A percentile compares a stretch with the other conserved stretches of the same genome.
Evolutionary conservation across 2,797 vertebrate genomes (phyloP).

Genomic region (Halcyon leucocephala): DNA sequence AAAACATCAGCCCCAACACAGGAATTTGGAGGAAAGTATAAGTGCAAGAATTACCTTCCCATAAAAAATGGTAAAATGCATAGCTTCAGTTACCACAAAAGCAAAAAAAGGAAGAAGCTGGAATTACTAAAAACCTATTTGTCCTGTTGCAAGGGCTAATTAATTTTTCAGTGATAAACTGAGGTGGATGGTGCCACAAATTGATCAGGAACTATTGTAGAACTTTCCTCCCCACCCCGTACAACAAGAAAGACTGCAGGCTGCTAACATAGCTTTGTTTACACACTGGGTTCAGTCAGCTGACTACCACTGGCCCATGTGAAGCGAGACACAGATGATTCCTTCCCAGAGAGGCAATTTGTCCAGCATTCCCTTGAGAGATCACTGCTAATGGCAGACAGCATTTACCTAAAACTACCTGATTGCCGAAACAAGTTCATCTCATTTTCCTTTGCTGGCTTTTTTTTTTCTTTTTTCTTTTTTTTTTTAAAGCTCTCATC

Average conservation of each 20-base stretch:
- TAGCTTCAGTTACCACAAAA: background rate
- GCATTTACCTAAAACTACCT: background rate
- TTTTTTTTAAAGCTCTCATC: background rate
- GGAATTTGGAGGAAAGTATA: background rate
- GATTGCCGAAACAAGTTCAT: background rate
- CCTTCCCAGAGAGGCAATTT: background rate
- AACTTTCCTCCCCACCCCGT: fast-evolving
- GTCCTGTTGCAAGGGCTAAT: background rate
- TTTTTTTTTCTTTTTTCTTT: background rate
- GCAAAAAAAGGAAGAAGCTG: background rate
- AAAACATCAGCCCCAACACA: background rate
- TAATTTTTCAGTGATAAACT: background rate
- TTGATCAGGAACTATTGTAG: background rate
- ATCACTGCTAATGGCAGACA: background rate
- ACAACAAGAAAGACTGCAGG: background rate
- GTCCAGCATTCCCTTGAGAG: background rate
- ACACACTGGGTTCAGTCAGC: background rate
- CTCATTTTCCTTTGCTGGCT: background rate
- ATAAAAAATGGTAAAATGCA: background rate
- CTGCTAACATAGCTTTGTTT: background rate
- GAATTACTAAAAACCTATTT: background rate
- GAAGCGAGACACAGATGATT: background rate
- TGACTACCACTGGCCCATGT: background rate
- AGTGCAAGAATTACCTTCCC: background rate
- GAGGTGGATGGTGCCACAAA: background rate